These are phyloP conservation scores for Misgurnus anguillicaudatus DNA, from an alignment of 2,113 vertebrate genomes.

Conservation along the genomic window DNA sequence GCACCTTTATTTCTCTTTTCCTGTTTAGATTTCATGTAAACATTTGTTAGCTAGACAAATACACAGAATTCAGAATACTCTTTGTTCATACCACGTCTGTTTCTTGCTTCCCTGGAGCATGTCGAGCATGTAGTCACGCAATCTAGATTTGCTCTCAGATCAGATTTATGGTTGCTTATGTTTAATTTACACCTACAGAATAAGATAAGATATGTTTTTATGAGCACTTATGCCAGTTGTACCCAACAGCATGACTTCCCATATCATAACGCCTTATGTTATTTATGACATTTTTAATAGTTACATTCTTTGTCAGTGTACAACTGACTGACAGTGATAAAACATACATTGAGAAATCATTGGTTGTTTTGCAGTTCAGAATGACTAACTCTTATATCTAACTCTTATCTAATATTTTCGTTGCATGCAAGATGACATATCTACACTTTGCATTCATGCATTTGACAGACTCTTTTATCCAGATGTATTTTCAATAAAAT, in stretches of 20 bases:
- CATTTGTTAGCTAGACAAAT: not conserved
- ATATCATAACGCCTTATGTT: not conserved
- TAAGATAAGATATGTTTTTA: conserved; percentile 34
- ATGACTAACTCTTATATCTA: not conserved
- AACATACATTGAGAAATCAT: not conserved
- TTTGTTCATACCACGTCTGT: not conserved
- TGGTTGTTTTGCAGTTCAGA: conserved; percentile 29
- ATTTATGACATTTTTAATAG: not conserved
- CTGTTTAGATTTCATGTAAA: not conserved
- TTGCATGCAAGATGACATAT: not conserved
- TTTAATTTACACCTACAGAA: conserved; percentile 24
- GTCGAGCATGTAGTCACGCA: not conserved
- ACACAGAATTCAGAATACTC: not conserved
- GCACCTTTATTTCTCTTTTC: not conserved
- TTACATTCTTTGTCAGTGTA: not conserved
- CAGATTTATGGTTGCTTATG: conserved; percentile 1
- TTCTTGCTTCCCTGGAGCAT: not conserved
- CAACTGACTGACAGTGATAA: not conserved
- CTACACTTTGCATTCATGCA: not conserved
- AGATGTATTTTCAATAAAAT: too few species aligned
- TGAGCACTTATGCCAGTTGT: conserved; percentile 10
- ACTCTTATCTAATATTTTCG: not conserved
- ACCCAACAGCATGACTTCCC: conserved; percentile 6
- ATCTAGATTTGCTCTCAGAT: conserved; percentile 7
- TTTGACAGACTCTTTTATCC: not conserved